Base-by-base conservation (phyloP, 2,113 vertebrate species). In the Xiphophorus couchianus region DNA sequence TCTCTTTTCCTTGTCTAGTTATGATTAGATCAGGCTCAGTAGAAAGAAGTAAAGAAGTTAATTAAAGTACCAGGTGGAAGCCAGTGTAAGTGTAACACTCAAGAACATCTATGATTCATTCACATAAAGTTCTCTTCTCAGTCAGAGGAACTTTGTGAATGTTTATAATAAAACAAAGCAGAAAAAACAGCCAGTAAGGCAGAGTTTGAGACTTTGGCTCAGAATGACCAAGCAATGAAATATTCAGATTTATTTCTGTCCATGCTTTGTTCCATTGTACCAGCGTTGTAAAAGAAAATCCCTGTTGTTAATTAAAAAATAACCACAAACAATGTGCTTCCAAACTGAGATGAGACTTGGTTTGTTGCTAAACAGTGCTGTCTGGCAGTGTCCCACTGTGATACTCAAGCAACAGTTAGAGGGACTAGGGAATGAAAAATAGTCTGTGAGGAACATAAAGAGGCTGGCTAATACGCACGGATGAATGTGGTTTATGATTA, bases 321-420 rank as follows among this genome's bases (percentile, higher is more conserved):
- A 58, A n/a, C 19, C 51, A 3, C 19, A 58, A 58, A n/a, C 22
- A 25, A 58, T 58, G 17, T 58, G 51, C 25, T 10, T 25, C 25
- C 51, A 81, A 84, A 80, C 74, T 71, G 83, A 91, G 89, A 88
- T 72, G 84, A 91, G 89, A 91, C 15, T 48, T 19, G 17, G 78
- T 84, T 65, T 14, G 66, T 81, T 89, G 78, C 44, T 89, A 91
- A 88, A 78, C 82, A 31, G n/a, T 66, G 73, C 73, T 91, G 87
- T 88, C 86, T 86, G 84, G 91, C 87, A 86, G 39, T 88, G 89
- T 85, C 88, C 88, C 68, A 84, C 83, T 72, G 78, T 84, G 11
- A 69, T 58, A 22, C 27, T 66, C 44, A 76, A 80, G 84, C 80
- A 71, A 42, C 63, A 64, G 71, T 78, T 73, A 69, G 79, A 71